phyloP scores from a whole-genome alignment of 2,797 vertebrate species.

The Nannoperca obscura region DNA sequence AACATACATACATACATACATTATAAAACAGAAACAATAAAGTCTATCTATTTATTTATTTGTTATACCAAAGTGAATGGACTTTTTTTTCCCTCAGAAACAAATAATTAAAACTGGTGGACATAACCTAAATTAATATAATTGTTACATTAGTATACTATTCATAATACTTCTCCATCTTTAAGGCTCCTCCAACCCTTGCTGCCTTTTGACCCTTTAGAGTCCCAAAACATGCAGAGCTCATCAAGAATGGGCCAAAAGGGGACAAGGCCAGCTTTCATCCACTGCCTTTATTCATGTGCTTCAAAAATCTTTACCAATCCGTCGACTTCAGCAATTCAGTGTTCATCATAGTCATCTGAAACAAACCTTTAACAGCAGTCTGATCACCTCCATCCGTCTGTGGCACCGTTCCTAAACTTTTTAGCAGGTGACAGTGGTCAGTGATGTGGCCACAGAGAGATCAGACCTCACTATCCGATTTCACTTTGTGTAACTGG shows the following conservation, averaged over 20 bases:
- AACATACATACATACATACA: no score
- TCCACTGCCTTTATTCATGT: constrained; percentile 23
- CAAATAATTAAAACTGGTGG: background rate
- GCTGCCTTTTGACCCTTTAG: constrained; percentile 25
- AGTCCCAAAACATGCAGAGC: constrained; percentile 28
- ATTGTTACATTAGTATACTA: background rate
- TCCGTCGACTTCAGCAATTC: constrained; percentile 44
- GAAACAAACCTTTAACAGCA: constrained; percentile 20
- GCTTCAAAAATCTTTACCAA: constrained; percentile 43
- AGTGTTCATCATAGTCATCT: constrained; percentile 35
- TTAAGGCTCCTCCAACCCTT: background rate
- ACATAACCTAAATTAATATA: background rate
- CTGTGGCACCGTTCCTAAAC: constrained; percentile 46
- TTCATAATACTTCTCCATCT: background rate
- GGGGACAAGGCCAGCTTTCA: constrained; percentile 10
- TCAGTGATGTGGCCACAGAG: constrained; percentile 34
- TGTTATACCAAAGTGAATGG: background rate
- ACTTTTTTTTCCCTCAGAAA: no score
- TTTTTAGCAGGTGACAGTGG: constrained; percentile 45
- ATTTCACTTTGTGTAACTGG: constrained; percentile 41
- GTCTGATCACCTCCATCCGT: constrained; percentile 41
- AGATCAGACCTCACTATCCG: constrained; percentile 48
- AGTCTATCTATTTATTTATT: no score
- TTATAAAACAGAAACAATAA: no score
- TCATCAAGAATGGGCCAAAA: constrained; percentile 35